Base-by-base conservation (phyloP, 2,888 invertebrate genomes). In the Gerosis bhagava region DNA sequence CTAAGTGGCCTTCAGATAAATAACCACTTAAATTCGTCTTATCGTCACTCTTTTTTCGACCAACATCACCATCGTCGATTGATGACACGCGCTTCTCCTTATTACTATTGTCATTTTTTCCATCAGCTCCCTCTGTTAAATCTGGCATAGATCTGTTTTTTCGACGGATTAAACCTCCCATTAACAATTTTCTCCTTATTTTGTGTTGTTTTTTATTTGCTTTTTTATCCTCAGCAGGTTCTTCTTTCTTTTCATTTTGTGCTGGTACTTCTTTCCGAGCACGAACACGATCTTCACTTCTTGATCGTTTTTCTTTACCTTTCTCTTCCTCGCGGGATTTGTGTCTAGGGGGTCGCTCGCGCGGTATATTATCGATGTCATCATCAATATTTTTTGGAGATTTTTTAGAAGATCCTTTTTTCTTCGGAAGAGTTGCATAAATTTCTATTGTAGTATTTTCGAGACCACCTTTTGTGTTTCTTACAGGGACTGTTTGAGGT, bases 91-190 rank as follows among this genome's bases (percentile, higher is more conserved):
- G 89, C 67, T 77, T 87, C 46, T 74, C 89, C 60, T 76, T 83
- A 44, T 60, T 78, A 54, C 72, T 65, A 6, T 82, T 65, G 36
- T 87, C 79, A 29, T 63, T 73, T 37, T 88, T 90, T 6, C 83
- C 92, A 56, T 90, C 91, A 36, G 93, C 94, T 0, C 94, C 94
- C 73, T 97, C 97, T 0, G 97, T 94, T 36, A 97, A 84, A 83
- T 97, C 97, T 0, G 97, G 97, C 96, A 97, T 96, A 44, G 96
- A 96, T 56, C 97, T 90, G 70, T 97, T 97, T 73, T 97, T 97
- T 19, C 97, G 90, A 51, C 95, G 91, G 41, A 97, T 96, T 41
- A 97, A 82, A 1, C 97, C 97, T 8, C 97, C 97, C 96, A 97
- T 97, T 5, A 97, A 71, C 2, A 97, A 76, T 75, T 97, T 97